Base-by-base conservation (phyloP, 2,797 vertebrate species). In the Bovichtus variegatus region DNA sequence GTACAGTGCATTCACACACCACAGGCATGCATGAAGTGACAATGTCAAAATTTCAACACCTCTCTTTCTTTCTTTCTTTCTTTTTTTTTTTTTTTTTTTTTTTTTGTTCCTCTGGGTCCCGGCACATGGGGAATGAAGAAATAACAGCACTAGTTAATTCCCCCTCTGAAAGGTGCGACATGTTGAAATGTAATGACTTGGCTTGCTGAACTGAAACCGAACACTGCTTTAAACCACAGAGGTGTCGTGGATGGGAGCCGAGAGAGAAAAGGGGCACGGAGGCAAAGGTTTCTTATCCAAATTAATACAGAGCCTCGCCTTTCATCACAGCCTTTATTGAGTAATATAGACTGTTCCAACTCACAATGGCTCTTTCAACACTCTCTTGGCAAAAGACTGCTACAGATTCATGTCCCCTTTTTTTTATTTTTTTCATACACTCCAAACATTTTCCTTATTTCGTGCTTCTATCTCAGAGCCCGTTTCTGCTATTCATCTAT, bases 141-240 rank as follows among this genome's bases (percentile, higher is more conserved):
- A 91, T 91, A 83, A 89, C 88, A 87, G 86, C 83, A 66, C 73
- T 80, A 61, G 90, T 88, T 90, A 93, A 92, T 92, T 92, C 91
- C 87, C 86, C 86, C 67, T 81, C 80, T 89, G 87, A 91, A 94
- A 94, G 93, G 92, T 94, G 89, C 83, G 90, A 93, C 92, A 89
- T 92, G 94, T 91, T 93, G 92, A 93, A 94, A 94, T 93, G 94
- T 90, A 94, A 95, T 94, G 93, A 94, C 94, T 91, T 93, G 94
- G 94, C 92, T 92, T 94, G 94, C 89, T 94, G 94, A 94, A 87
- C 94, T 93, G 94, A 92, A 93, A 93, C 94, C 87, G 79, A 90
- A 93, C 94, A 91, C 92, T 92, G 93, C 92, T 90, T 93, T 93
- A 94, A 93, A 94, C 91, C 93, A 90, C 90, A 80, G 92, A 88